A percentile compares a stretch with the other conserved stretches of the same genome.
Conservation (phyloP, 2,888 invertebrate species). For the Parnassius smintheus region DNA sequence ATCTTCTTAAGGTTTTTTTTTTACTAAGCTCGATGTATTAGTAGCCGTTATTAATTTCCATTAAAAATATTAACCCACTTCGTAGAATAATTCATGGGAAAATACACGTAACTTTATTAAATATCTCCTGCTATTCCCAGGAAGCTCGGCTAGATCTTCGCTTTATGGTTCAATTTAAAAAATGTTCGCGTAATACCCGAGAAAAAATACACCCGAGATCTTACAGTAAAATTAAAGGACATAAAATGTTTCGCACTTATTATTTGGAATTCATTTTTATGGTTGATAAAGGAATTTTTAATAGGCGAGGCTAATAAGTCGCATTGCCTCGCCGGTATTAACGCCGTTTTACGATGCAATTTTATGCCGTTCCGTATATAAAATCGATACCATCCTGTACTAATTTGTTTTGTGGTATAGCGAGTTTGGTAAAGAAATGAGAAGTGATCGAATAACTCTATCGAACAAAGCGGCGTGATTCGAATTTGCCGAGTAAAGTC, state of each 20-base stretch:
- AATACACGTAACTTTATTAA: constrained; percentile 72
- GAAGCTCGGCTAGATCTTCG: constrained; percentile 57
- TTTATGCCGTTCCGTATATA: constrained; percentile 4
- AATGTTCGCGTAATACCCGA: constrained; percentile 59
- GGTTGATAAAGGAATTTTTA: constrained; percentile 20
- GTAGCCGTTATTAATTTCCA: constrained; percentile 44
- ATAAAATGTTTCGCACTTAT: constrained; percentile 41
- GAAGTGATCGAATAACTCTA: constrained; percentile 52
- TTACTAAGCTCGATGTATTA: constrained; percentile 31
- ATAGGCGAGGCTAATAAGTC: constrained; percentile 44
- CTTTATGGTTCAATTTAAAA: constrained; percentile 73
- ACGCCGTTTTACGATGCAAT: constrained; percentile 45
- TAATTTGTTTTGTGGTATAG: constrained; percentile 39
- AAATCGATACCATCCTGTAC: constrained; percentile 36
- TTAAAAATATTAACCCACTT: constrained; percentile 42
- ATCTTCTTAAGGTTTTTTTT: constrained; percentile 3
- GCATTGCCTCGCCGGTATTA: constrained; percentile 31
- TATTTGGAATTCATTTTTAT: constrained; percentile 24
- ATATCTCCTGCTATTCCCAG: constrained; percentile 60
- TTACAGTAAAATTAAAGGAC: constrained; percentile 52
- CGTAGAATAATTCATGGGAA: constrained; percentile 62
- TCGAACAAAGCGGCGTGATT: constrained; percentile 52
- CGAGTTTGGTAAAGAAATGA: constrained; percentile 47
- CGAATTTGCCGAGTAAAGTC: constrained; percentile 53
- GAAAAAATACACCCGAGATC: constrained; percentile 61